Conservation (phyloP, 2,797 vertebrate species). For the Microctenopoma stevenorrisi region DNA sequence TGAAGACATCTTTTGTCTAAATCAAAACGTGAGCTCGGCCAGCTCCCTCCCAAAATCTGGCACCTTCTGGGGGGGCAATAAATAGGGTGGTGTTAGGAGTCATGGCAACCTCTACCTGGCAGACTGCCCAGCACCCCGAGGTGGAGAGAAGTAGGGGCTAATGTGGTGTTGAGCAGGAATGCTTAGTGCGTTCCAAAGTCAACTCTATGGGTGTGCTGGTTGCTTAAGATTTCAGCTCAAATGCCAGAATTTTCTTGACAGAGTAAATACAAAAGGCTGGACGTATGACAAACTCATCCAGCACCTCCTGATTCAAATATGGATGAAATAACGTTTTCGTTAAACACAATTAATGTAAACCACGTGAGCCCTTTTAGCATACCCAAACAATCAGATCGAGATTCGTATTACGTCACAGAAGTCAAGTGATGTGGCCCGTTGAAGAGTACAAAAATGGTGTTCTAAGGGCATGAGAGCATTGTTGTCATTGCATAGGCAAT, state of each 20-base stretch:
- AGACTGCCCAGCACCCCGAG: slow-evolving; percentile 91
- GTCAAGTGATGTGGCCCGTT: neutral
- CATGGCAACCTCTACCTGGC: slow-evolving; percentile 98
- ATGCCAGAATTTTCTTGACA: slow-evolving; percentile 66
- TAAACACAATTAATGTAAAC: slow-evolving; percentile 1
- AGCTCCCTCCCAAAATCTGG: slow-evolving; percentile 88
- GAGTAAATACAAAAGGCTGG: slow-evolving; percentile 53
- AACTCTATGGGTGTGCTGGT: slow-evolving; percentile 88
- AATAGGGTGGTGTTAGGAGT: slow-evolving; percentile 87
- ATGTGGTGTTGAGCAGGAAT: slow-evolving; percentile 91
- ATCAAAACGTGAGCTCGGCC: slow-evolving; percentile 91
- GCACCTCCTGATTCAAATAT: slow-evolving; percentile 19
- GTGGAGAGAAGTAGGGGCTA: slow-evolving; percentile 89
- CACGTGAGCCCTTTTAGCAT: neutral
- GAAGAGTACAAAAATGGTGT: neutral
- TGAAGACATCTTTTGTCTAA: slow-evolving; percentile 97
- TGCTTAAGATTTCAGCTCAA: slow-evolving; percentile 84
- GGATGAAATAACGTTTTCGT: slow-evolving; percentile 6
- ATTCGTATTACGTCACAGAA: slow-evolving; percentile 1
- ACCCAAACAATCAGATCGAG: slow-evolving; percentile 15
- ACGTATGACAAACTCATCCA: slow-evolving; percentile 8
- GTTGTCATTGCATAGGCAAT: neutral
- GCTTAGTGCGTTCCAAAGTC: slow-evolving; percentile 89
- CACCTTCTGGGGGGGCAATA: slow-evolving; percentile 85
- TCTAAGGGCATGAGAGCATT: neutral